phyloP scores from a whole-genome alignment of 2,797 vertebrate species.

The Acridotheres tristis region DNA sequence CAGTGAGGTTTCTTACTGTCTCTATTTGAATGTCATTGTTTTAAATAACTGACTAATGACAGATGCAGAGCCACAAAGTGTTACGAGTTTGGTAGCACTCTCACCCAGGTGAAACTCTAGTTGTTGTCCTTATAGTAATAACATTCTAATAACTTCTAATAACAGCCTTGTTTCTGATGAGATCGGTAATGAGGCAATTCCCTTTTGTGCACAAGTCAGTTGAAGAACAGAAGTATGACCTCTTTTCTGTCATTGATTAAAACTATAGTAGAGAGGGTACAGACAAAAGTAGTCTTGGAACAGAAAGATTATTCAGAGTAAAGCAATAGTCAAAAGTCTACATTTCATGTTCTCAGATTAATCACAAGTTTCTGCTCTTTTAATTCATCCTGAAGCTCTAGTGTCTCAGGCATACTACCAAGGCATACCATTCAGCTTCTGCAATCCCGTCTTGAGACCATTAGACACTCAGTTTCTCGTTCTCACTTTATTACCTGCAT shows the following conservation, averaged over 20 bases:
- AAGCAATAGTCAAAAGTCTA: accelerated
- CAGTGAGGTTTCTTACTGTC: neutral
- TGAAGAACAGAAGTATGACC: neutral
- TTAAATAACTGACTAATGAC: neutral
- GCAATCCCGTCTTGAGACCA: neutral
- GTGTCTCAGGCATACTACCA: neutral
- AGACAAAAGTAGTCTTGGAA: neutral
- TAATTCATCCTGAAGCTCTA: neutral
- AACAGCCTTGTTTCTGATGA: neutral
- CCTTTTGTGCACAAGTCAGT: neutral
- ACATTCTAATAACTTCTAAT: neutral
- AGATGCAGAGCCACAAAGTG: neutral
- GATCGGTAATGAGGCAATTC: neutral
- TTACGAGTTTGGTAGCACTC: neutral
- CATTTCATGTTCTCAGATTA: neutral
- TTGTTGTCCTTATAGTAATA: neutral
- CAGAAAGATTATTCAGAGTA: neutral
- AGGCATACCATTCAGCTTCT: neutral
- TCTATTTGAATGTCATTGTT: neutral
- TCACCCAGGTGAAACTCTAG: neutral
- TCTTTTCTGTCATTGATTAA: neutral
- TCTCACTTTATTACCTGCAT: neutral
- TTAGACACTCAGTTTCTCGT: neutral
- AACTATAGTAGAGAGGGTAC: neutral
- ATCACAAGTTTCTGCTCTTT: neutral